Evolutionary conservation across 2,113 vertebrate species (phyloP), one percentile per base, ranked within the genome.

Genomic region (Corythornis madagascariensis): DNA sequence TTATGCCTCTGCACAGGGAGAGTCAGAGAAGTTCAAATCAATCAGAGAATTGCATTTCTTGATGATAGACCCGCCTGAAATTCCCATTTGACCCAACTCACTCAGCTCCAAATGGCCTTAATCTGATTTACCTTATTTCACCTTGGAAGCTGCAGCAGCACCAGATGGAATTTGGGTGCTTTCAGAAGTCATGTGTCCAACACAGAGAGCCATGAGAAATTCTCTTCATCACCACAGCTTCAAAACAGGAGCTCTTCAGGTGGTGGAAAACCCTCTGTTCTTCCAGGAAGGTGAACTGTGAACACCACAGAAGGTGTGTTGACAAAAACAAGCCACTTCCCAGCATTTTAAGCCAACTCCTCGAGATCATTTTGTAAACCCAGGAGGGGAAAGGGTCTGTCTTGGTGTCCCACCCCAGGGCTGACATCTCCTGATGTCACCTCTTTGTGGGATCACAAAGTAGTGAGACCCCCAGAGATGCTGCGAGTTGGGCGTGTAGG

Each of bases 331-430:
- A 55, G 26, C 15, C 47, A 3, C 16, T 24, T 59, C 42, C 42
- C 53, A 59, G 40, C 28, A 22, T 67, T 66, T 50, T 26, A 45
- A 55, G 53, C 40, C 22, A 33, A 75, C 67, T 31, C 29, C 38
- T 33, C 16, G 28, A 45, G 59, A 31, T 21, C 11, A 8, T 5
- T 72, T 57, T 53, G 8, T 43, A 89, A 85, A 55, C 38, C 50
- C 60, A 52, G 24, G 47, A 50, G 25, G 25, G 19, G 31, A 50
- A 65, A 20, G 3, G 3, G 0, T 43, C 35, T 0, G 0, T n/a
- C 12, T 87, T 40, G 16, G 7, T 5, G 29, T 35, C 29, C 13
- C 3, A 1, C 35, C 40, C 7, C 57, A 42, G 16, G 10, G 38
- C 57, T 55, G 71, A 5, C 43, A 21, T 33, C 26, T 80, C 52